Base-by-base conservation (phyloP, 2,113 vertebrate species). In the Raja brachyura region DNA sequence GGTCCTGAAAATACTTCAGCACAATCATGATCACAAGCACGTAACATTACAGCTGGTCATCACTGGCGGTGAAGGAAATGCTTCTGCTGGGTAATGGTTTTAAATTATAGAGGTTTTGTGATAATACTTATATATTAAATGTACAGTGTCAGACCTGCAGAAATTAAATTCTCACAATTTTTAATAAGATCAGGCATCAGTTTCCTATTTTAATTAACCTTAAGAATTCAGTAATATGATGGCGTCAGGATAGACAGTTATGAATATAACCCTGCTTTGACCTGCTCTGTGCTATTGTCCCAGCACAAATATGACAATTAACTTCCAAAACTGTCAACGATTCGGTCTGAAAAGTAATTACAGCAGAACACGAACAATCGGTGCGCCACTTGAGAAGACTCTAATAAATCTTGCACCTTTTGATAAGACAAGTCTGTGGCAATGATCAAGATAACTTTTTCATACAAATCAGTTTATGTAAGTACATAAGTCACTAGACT, bases 231-330 rank as follows among this genome's bases (percentile, higher is more conserved):
- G 63, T 48, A 54, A 25, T 54, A 61, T 70, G 88, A 92, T 73
- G 39, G 20, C 68, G 73, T 92, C 33, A 28, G 88, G 20, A 54
- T 22, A 92, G 66, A 92, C 39, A 54, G 68, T 73, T 73, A 92
- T 74, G 48, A 74, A 48, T 54, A 73, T 54, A 73, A 73, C 68
- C 33, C 68, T 74, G 90, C 18, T 92, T 54, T 39, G 33, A 70
- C 68, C 4, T 92, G 68, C 39, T 92, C 66, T 39, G 2, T 74
- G 68, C 18, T 73, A 92, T 70, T 73, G 68, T 74, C 33, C 4
- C 5, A 73, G 90, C 66, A 92, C 90, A 92, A 92, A 92, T 33
- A 33, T 54, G 90, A 92, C 90, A 92, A 92, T 92, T 92, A 92
- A 92, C 18, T 54, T 73, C 33, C 63, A 54, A 48, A 79, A 39